phyloP scores from a whole-genome alignment of 2,113 vertebrate species.

The Sceloporus undulatus region DNA sequence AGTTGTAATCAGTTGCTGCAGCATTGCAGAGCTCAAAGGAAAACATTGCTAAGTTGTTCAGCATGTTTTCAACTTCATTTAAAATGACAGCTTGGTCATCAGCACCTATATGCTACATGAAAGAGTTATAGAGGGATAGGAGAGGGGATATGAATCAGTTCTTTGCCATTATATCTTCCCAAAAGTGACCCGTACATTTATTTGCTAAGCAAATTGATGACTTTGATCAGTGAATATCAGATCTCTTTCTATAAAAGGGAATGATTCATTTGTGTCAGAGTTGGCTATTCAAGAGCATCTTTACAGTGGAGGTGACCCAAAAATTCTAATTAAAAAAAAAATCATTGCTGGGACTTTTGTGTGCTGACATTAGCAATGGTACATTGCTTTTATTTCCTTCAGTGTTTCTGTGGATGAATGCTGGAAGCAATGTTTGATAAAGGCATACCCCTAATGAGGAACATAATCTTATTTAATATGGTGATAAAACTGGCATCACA shows the following conservation, averaged over 20 bases:
- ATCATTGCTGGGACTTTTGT: not conserved
- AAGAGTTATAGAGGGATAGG: slow-evolving; percentile 2
- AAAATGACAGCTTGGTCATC: slow-evolving; percentile 73
- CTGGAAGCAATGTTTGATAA: slow-evolving; percentile 12
- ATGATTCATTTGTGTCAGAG: slow-evolving; percentile 10
- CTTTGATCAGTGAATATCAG: slow-evolving; percentile 28
- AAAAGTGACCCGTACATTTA: slow-evolving; percentile 34
- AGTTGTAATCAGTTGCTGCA: slow-evolving; percentile 67
- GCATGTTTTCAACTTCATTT: slow-evolving; percentile 74
- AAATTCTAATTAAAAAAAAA: slow-evolving; percentile 17
- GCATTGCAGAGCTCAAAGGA: slow-evolving; percentile 68
- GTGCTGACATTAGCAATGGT: not conserved
- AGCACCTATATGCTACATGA: slow-evolving; percentile 55
- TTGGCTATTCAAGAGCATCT: not conserved
- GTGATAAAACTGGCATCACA: slow-evolving; percentile 30
- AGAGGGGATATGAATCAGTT: slow-evolving; percentile 45
- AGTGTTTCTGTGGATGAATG: not conserved
- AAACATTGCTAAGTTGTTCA: slow-evolving; percentile 70
- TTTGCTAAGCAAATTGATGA: slow-evolving; percentile 48
- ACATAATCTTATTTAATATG: slow-evolving; percentile 4
- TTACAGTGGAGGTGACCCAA: not conserved
- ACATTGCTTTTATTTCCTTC: not conserved
- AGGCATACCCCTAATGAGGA: not conserved
- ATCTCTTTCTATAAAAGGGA: not conserved
- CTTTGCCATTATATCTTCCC: slow-evolving; percentile 50